phyloP scores from a whole-genome alignment of 2,888 invertebrate genomes.

The Cerastis rubricosa region DNA sequence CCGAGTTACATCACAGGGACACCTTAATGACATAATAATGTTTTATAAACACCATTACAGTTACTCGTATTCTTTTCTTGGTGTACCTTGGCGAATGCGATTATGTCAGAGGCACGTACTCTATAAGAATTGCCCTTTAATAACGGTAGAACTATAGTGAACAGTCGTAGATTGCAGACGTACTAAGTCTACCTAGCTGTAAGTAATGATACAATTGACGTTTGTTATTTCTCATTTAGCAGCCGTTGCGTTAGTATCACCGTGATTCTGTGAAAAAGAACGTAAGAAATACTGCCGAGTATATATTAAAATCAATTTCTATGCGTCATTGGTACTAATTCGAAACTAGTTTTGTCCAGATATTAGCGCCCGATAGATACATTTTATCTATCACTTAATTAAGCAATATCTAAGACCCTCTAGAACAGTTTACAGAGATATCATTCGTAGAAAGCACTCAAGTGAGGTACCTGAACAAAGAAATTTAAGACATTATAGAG shows the following conservation, averaged over 20 bases:
- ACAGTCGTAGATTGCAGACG: slow-evolving; percentile 87
- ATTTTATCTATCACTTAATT: not conserved
- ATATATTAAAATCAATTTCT: slow-evolving; percentile 38
- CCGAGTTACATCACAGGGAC: slow-evolving; percentile 66
- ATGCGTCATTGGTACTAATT: slow-evolving; percentile 26
- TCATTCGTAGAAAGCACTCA: slow-evolving; percentile 3
- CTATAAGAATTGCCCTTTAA: slow-evolving; percentile 87
- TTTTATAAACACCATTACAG: slow-evolving; percentile 73
- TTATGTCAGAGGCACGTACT: slow-evolving; percentile 86
- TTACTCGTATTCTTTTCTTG: slow-evolving; percentile 76
- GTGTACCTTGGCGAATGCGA: slow-evolving; percentile 80
- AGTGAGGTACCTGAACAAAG: not conserved
- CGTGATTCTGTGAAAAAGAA: slow-evolving; percentile 24
- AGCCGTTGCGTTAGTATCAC: slow-evolving; percentile 63
- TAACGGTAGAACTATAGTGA: slow-evolving; percentile 86
- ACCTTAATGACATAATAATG: slow-evolving; percentile 69
- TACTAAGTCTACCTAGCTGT: slow-evolving; percentile 86
- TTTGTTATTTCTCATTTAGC: slow-evolving; percentile 79
- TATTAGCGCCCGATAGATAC: slow-evolving; percentile 13
- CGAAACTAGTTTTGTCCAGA: slow-evolving; percentile 13
- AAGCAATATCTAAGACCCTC: not conserved
- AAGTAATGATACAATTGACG: slow-evolving; percentile 87
- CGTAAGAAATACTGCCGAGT: not conserved
- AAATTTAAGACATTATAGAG: not conserved
- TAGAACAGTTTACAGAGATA: not conserved